Evolutionary conservation across 2,113 vertebrate species (phyloP), one percentile per base, ranked within the genome.

Genomic region (Halichoeres trimaculatus): DNA sequence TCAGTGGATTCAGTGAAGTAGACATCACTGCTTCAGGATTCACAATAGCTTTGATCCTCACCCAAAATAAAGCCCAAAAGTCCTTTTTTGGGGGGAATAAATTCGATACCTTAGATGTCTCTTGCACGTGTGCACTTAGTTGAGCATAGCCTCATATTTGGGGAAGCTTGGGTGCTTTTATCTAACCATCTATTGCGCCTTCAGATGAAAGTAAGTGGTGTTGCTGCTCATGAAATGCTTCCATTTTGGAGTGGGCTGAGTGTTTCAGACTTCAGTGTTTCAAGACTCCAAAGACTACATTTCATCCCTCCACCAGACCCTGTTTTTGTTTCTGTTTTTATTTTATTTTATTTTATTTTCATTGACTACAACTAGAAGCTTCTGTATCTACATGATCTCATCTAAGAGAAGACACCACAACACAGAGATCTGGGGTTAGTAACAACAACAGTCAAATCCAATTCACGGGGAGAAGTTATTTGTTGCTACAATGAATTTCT

Each of bases 31-130:
- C 87, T 85, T 88, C 82, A 86, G 79, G 78, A 86, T 91, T 88
- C 80, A 72, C 76, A 81, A 74, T 65, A 41, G 85, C 91, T 95
- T 94, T 95, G 87, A 95, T 94, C 90, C 93, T 70, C 59, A 75
- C 84, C 92, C 78, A 93, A 94, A 94, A 92, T 83, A 85, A 83
- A 60, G 83, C 84, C 87, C 93, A 93, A 93, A 87, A 79, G 36
- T 84, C 47, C 83, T 85, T 85, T 87, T 87, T 81, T 71, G 4
- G 14, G 5, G 16, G 48, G 78, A 88, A 90, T 90, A 79, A 90
- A 92, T 90, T 91, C 86, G 89, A 63, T 90, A 92, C 92, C 92
- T 94, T 80, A 94, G 94, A 95, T 94, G 92, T 93, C 84, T 88
- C 85, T 85, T 87, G 78, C 84, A 84, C 82, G 74, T 83, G 82